Evolutionary conservation across 2,888 invertebrate species (phyloP), one percentile per base, ranked within the genome.

Genomic region (Drosophila nigritarsus): DNA sequence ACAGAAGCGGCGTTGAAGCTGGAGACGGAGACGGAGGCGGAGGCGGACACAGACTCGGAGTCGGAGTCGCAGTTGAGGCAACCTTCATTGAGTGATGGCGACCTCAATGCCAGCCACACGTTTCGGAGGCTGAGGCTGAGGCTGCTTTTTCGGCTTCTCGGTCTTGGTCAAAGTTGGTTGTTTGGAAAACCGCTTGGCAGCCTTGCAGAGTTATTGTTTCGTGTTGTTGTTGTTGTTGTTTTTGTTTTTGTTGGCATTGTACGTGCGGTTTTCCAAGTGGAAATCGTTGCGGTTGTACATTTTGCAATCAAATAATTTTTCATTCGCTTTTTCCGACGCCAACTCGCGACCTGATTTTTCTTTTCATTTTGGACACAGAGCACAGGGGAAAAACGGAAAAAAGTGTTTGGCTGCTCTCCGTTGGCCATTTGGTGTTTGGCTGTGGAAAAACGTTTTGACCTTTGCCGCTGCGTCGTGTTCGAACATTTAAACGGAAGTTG

Each of bases 401-500:
- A 79, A 73, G 82, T 78, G 72, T 80, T 78, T 64, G 51, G 36
- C 56, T 59, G 48, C 48, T 58, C 56, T 70, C 53, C 36, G 62
- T 66, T 73, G 45, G 65, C 73, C 73, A 71, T 72, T 72, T 71
- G 63, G 65, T 70, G 79, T 80, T 74, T 64, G 62, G 51, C 79
- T 73, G 71, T 70, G 73, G 72, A 75, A 83, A 88, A 89, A 89
- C 82, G 87, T 89, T 87, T 87, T 89, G 80, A 87, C 87, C 80
- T 90, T 87, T 90, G 80, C 72, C 63, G 81, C 73, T 73, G 74
- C 75, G 69, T 90, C 90, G 87, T 89, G 89, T 83, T 89, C 83
- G 84, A 89, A 89, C 90, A 89, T 89, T 89, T 89, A 90, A 87
- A 90, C 90, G 87, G 87, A 90, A 89, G 90, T 89, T 85, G 85